Conservation (phyloP, 2,113 vertebrate genomes). For the Crotophaga sulcirostris region DNA sequence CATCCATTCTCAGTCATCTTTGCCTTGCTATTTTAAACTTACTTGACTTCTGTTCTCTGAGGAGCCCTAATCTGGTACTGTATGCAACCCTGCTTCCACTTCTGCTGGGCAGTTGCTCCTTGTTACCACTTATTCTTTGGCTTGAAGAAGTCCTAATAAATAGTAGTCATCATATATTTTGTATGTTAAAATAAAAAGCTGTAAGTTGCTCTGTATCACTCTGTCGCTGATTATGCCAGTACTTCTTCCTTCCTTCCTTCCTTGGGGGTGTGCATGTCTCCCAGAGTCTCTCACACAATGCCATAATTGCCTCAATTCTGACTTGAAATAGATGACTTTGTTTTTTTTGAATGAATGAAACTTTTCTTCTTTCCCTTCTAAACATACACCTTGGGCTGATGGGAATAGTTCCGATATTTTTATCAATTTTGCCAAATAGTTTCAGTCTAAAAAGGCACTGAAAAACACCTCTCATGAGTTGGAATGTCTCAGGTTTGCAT, state of each 20-base stretch:
- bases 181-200: background rate
- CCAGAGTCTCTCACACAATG: background rate
- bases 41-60: background rate
- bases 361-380: background rate
- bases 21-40: background rate
- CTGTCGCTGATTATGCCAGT: background rate
- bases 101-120: fast-evolving
- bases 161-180: background rate
- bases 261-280: background rate
- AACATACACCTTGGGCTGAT: background rate
- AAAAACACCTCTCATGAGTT: background rate
- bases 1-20: background rate
- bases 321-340: background rate
- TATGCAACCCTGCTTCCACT: background rate
- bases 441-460: background rate
- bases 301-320: background rate
- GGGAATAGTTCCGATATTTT: background rate
- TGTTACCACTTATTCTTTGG: background rate
- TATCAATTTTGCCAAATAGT: background rate
- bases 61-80: background rate
- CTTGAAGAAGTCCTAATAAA: background rate
- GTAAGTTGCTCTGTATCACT: background rate
- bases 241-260: background rate
- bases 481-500: background rate
- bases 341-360: background rate